Conservation (phyloP, 2,797 vertebrate species). For the Xenentodon cancila region DNA sequence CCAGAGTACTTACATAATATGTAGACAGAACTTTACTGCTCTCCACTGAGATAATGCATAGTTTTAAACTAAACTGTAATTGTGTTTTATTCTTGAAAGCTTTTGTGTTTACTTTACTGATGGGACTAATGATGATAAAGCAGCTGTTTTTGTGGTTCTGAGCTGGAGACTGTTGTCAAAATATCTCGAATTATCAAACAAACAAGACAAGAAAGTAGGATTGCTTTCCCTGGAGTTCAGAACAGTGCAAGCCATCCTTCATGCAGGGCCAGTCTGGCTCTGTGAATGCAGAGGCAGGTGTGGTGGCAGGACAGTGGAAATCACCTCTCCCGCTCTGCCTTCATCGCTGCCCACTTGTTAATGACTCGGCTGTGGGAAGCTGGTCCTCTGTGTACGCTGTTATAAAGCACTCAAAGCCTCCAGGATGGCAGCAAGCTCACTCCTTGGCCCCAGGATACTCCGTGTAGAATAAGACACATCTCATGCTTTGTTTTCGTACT, state of each 20-base stretch:
- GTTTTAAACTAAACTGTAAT: slow-evolving; percentile 12
- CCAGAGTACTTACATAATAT: neutral
- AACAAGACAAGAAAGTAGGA: slow-evolving; percentile 70
- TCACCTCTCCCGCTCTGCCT: slow-evolving; percentile 71
- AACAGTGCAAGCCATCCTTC: slow-evolving; percentile 76
- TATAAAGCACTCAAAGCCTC: slow-evolving; percentile 84
- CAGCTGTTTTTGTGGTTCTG: slow-evolving; percentile 52
- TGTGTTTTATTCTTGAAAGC: slow-evolving; percentile 1
- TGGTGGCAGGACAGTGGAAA: slow-evolving; percentile 74
- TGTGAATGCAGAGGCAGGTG: slow-evolving; percentile 75
- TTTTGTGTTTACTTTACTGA: slow-evolving; percentile 13
- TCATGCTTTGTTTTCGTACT: slow-evolving; percentile 79
- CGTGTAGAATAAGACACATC: slow-evolving; percentile 76
- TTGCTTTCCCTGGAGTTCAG: slow-evolving; percentile 76
- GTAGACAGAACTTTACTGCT: neutral
- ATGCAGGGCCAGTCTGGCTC: slow-evolving; percentile 65
- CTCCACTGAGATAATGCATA: slow-evolving; percentile 1
- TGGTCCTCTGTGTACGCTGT: slow-evolving; percentile 77
- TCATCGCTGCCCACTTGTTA: slow-evolving; percentile 77
- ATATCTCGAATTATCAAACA: slow-evolving; percentile 80
- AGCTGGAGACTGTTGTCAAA: slow-evolving; percentile 69
- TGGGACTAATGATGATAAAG: slow-evolving; percentile 45
- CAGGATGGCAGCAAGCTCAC: slow-evolving; percentile 84
- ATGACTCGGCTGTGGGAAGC: slow-evolving; percentile 77
- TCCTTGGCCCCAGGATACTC: slow-evolving; percentile 76